Evolutionary conservation across 2,888 invertebrate species (phyloP), one percentile per base, ranked within the genome.

Genomic region (Acronicta alni): DNA sequence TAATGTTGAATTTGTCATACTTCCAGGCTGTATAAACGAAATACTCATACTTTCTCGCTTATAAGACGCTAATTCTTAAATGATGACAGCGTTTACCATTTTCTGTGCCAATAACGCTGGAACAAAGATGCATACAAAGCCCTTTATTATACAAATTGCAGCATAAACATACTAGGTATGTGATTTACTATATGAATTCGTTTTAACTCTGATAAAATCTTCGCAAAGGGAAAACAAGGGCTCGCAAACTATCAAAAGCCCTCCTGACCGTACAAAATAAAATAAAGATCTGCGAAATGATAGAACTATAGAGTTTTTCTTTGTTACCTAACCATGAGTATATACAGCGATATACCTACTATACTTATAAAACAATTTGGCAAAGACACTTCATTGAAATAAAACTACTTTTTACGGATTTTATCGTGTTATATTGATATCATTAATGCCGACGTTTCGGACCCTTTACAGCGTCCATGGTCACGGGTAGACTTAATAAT

Each of bases 81-180:
- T 51, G 35, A 47, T 57, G 56, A 44, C 47, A 44, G 39, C 39
- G 15, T 45, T 48, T 57, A 68, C 30, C 10, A 39, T 32, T 56
- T 47, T 41, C 47, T 16, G 39, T 14, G 57, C 68, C 68, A 66
- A 66, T 62, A 57, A 30, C 51, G 51, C 43, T 39, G n/a, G 46
- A 57, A 67, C 66, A 67, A 68, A 68, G 63, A 51, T 23, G 66
- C 66, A 67, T 67, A 67, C 63, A 68, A 68, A 67, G 68, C 30
- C 62, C 57, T 44, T 17, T 57, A 62, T 67, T 67, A 67, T 67
- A 62, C 66, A 56, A 62, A n/a, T 52, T n/a, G 67, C 68, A 67
- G 57, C 66, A 66, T 66, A 66, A 66, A 66, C 66, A 68, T 52
- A 68, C 39, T 68, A 68, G 51, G 68, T 62, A 56, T 62, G 52